phyloP scores from a whole-genome alignment of 2,888 invertebrate genomes.

The Rhamnusium bicolor region DNA sequence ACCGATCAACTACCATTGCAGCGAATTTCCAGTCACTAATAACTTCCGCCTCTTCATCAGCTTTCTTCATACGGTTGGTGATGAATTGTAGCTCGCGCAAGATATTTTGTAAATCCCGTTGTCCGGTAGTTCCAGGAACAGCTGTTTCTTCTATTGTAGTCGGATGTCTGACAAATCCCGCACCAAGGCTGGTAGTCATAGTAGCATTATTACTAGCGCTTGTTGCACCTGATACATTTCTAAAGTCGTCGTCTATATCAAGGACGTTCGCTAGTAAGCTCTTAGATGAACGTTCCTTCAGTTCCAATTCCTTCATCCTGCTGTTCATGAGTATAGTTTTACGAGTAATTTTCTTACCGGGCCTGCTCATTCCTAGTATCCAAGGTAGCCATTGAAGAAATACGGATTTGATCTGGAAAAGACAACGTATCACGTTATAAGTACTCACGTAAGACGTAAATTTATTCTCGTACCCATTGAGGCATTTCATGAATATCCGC shows the following conservation, averaged over 20 bases:
- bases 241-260: conserved; percentile 96
- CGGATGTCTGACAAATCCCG: conserved; percentile 79
- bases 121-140: conserved; percentile 75
- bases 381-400: conserved; percentile 99
- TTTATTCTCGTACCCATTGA: conserved; percentile 91
- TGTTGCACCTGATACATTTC: conserved; percentile 81
- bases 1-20: conserved; percentile 97
- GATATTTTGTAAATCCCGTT: conserved; percentile 91
- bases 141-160: conserved; percentile 83
- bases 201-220: conserved; percentile 64
- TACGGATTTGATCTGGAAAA: conserved; percentile 88
- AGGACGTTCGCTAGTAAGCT: conserved; percentile 95
- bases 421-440: neutral
- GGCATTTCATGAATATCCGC: conserved; percentile 98
- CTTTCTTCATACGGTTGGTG: conserved; percentile 93
- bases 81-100: conserved; percentile 95
- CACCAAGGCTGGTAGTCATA: conserved; percentile 66
- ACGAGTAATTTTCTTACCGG: conserved; percentile 93
- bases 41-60: conserved; percentile 93
- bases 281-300: conserved; percentile 95
- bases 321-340: conserved; percentile 93
- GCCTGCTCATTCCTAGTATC: conserved; percentile 95
- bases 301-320: conserved; percentile 92
- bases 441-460: neutral
- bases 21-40: conserved; percentile 99